Conservation (phyloP, 2,113 vertebrate species). For the Stegastes partitus region DNA sequence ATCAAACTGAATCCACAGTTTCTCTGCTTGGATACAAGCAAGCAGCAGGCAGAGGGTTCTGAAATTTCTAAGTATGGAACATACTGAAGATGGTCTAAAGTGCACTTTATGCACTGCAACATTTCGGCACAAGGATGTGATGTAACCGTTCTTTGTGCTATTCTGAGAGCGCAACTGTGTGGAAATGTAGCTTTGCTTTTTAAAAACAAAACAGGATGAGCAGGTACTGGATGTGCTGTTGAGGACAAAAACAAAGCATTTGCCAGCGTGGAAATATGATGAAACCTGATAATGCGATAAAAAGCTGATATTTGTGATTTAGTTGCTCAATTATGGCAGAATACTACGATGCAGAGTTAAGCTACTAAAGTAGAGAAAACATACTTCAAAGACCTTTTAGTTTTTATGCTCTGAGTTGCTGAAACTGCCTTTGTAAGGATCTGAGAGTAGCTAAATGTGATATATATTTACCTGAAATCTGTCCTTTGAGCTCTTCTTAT, state of each 20-base stretch:
- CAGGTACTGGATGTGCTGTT: not conserved
- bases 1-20: constrained; percentile 4
- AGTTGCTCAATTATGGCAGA: not conserved
- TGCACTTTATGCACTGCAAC: constrained; percentile 48
- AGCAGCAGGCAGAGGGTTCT: constrained; percentile 14
- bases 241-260: not conserved
- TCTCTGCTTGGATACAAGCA: not conserved
- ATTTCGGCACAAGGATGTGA: constrained; percentile 40
- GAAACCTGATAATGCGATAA: not conserved
- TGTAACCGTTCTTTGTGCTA: constrained; percentile 34
- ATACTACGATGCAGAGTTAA: not conserved
- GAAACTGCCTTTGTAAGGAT: not conserved
- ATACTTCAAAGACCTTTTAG: not conserved
- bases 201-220: not conserved
- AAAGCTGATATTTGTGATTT: not conserved
- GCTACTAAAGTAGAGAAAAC: not conserved
- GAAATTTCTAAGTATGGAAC: constrained; percentile 26
- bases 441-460: not conserved
- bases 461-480: too few species aligned
- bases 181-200: constrained; percentile 4
- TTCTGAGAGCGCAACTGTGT: constrained; percentile 33
- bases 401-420: not conserved
- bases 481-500: too few species aligned
- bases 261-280: not conserved
- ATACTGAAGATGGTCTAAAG: constrained; percentile 34